Conservation (phyloP, 2,888 invertebrate species). For the Magallana nippona region DNA sequence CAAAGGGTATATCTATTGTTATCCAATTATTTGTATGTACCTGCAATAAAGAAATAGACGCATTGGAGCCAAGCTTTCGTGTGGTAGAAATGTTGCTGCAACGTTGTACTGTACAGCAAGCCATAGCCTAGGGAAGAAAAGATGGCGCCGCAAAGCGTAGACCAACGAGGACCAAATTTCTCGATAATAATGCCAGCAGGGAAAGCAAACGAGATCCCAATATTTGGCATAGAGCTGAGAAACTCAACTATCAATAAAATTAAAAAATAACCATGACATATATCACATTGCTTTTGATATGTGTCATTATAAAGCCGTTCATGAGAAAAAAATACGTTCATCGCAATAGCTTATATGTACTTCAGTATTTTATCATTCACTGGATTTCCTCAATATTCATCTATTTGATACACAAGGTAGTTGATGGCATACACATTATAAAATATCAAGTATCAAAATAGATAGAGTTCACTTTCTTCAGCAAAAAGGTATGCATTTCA, state of each 20-base stretch:
- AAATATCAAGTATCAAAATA: no score
- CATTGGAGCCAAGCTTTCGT: slow-evolving; percentile 58
- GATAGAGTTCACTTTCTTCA: no score
- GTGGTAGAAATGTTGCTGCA: slow-evolving; percentile 59
- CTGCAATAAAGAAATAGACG: slow-evolving; percentile 65
- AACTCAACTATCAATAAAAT: slow-evolving; percentile 62
- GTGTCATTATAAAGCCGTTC: no score
- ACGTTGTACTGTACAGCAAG: slow-evolving; percentile 64
- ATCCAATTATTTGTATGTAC: slow-evolving; percentile 41
- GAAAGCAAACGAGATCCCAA: slow-evolving; percentile 68
- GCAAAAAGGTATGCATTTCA: no score
- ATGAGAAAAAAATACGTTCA: no score
- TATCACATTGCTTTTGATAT: neutral
- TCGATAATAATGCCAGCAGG: slow-evolving; percentile 67
- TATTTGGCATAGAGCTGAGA: slow-evolving; percentile 66
- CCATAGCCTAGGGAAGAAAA: slow-evolving; percentile 59
- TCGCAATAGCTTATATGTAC: no score
- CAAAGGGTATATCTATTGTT: neutral
- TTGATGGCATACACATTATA: no score
- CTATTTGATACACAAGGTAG: no score
- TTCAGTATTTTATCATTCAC: no score
- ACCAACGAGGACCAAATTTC: slow-evolving; percentile 60
- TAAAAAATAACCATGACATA: neutral
- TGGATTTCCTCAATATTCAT: no score
- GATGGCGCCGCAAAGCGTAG: slow-evolving; percentile 59